Conservation (phyloP, 2,797 vertebrate species). For the Pseudomugil gertrudae region DNA sequence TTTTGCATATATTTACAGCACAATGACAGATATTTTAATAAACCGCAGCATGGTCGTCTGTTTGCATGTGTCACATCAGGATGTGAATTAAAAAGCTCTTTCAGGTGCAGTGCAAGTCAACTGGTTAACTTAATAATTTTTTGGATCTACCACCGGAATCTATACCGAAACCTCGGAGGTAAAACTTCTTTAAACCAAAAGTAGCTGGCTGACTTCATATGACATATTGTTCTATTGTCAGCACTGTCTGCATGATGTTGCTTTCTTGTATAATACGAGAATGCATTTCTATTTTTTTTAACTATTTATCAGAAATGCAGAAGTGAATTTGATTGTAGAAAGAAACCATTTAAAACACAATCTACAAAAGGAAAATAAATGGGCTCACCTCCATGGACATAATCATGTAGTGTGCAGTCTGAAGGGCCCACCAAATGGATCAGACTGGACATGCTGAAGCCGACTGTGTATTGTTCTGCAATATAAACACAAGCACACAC, state of each 20-base stretch:
- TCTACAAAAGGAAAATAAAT: not conserved
- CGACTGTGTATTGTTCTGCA: slow-evolving; percentile 88
- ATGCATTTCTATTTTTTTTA: not conserved
- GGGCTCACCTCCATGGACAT: slow-evolving; percentile 91
- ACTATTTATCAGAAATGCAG: not conserved
- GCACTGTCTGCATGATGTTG: not conserved
- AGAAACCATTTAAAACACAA: not conserved
- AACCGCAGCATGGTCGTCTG: not conserved
- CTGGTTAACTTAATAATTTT: not conserved
- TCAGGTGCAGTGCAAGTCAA: not conserved
- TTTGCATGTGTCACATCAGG: not conserved
- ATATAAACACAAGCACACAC: slow-evolving; percentile 26
- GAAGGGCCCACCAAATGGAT: slow-evolving; percentile 95
- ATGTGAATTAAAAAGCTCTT: too few relatives aligned
- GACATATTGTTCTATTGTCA: not conserved
- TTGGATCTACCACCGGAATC: not conserved
- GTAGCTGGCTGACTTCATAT: not conserved
- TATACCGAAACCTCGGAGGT: not conserved
- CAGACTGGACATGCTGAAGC: slow-evolving; percentile 94
- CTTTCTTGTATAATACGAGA: not conserved
- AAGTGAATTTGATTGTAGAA: not conserved
- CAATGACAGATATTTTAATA: not conserved
- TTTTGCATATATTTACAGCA: not conserved
- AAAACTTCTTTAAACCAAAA: not conserved
- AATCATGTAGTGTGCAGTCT: slow-evolving; percentile 91